Conservation (phyloP, 2,797 vertebrate species). For the Enteromius unitaeniatus region DNA sequence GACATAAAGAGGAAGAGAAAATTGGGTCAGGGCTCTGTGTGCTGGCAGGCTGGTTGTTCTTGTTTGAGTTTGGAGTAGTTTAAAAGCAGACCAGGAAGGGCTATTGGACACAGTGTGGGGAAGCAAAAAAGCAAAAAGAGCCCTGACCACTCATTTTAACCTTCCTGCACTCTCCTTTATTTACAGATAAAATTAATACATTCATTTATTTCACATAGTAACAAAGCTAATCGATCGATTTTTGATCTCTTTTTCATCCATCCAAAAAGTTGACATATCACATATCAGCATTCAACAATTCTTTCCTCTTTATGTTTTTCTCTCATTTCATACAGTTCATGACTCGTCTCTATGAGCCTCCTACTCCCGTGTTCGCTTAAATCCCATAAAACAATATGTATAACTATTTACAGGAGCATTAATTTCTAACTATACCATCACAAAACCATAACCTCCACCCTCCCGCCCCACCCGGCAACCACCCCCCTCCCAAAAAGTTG, state of each 20-base stretch:
- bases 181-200: conserved; percentile 85
- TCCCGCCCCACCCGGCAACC: conserved; percentile 55
- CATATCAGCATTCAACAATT: conserved; percentile 69
- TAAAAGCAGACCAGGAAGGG: conserved; percentile 74
- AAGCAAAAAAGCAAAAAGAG: conserved; percentile 76
- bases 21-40: conserved; percentile 75
- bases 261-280: conserved; percentile 77
- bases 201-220: conserved; percentile 86
- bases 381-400: conserved; percentile 75
- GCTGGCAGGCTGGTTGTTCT: conserved; percentile 80
- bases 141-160: conserved; percentile 66
- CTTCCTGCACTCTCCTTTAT: conserved; percentile 76
- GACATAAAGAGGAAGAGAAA: conserved; percentile 77
- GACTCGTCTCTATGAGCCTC: conserved; percentile 59
- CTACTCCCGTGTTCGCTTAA: conserved; percentile 65
- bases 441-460: conserved; percentile 71
- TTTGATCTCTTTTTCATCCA: conserved; percentile 72
- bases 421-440: conserved; percentile 71
- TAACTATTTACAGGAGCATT: conserved; percentile 83
- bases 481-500: conserved; percentile 61
- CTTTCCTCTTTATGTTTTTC: conserved; percentile 62
- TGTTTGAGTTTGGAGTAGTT: conserved; percentile 74
- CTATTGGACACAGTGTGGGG: conserved; percentile 69
- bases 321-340: conserved; percentile 58
- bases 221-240: conserved; percentile 83